These are phyloP conservation scores for Pandemis corylana DNA, from an alignment of 2,888 invertebrate genomes.

Conservation along the genomic window DNA sequence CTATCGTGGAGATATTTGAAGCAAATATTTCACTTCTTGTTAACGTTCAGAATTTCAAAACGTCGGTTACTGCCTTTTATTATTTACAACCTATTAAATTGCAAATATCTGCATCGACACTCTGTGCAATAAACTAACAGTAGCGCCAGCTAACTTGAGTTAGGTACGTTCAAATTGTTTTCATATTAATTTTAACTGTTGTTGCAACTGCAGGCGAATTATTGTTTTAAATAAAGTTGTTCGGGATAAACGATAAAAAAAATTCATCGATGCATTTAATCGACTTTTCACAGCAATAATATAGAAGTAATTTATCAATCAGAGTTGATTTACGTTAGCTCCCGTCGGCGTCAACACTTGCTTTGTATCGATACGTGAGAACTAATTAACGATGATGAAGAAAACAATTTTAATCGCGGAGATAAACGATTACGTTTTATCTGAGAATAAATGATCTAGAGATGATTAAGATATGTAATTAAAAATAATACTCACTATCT, in stretches of 20 bases:
- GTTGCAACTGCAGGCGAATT: background rate
- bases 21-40: slow-evolving; percentile 44
- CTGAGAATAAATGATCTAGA: slow-evolving; percentile 39
- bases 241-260: background rate
- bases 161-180: slow-evolving; percentile 18
- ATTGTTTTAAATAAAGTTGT: slow-evolving; percentile 3
- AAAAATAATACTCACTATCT: background rate
- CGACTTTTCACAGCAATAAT: slow-evolving; percentile 39
- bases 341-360: slow-evolving; percentile 40
- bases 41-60: slow-evolving; percentile 45
- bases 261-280: slow-evolving; percentile 34
- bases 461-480: slow-evolving; percentile 50
- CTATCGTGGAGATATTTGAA: slow-evolving; percentile 41
- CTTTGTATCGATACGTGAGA: slow-evolving; percentile 45
- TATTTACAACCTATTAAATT: slow-evolving; percentile 45
- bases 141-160: slow-evolving; percentile 35
- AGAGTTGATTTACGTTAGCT: slow-evolving; percentile 40
- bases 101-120: slow-evolving; percentile 42
- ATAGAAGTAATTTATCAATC: slow-evolving; percentile 43
- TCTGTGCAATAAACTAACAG: slow-evolving; percentile 42
- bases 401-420: slow-evolving; percentile 44
- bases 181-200: slow-evolving; percentile 9
- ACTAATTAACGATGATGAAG: slow-evolving; percentile 52
- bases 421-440: slow-evolving; percentile 43
- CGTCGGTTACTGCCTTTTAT: slow-evolving; percentile 21